Base-by-base conservation (phyloP, 1,140 invertebrate genomes). In the Lasaia peninsularis region DNA sequence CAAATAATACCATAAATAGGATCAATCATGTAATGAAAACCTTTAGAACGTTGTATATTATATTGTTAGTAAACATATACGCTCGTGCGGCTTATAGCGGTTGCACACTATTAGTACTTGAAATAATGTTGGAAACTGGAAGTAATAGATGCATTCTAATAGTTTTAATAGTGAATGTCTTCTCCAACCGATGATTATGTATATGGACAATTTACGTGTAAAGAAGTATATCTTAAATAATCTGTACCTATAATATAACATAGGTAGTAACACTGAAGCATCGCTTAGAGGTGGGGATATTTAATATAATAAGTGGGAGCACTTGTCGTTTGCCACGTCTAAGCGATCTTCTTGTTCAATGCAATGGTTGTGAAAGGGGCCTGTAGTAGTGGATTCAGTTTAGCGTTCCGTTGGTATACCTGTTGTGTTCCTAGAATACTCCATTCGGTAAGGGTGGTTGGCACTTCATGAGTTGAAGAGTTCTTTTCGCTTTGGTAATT, bases 281-380 rank as follows among this genome's bases (percentile, higher is more conserved):
- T 55, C n/a, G 35, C 9, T 54, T 54, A 54, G 32, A 54, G 24
- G 55, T 16, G 12, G 32, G 28, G 14, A 44, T 12, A 6, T 33
- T 31, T 34, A 33, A 32, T 14, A 33, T 48, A 11, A 44, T 20
- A 0, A 10, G 10, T 33, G 18, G 10, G 2, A 9, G 14, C 6
- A 10, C 9, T 31, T 31, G 11, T 16, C 7, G 14, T 28, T 28
- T 48, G 35, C 35, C 53, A 55, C 37, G 21, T 40, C 37, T 31
- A 18, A 34, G 12, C 5, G 14, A 16, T 31, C 33, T 14, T 18
- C 12, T 40, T 28, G 35, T 48, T 14, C 55, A 69, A 78, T 65
- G 76, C 73, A 65, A 78, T 69, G 83, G 83, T 87, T 87, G 83
- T 87, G 83, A 87, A 75, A 74, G 80, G 80, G 83, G 83, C 81